Percentiles rank a stretch among this genome's conserved stretches.
Evolutionary conservation across 30 jellyfish, hydroid and myxozoan genomes (phyloP).

Genomic region (Hydra vulgaris): DNA sequence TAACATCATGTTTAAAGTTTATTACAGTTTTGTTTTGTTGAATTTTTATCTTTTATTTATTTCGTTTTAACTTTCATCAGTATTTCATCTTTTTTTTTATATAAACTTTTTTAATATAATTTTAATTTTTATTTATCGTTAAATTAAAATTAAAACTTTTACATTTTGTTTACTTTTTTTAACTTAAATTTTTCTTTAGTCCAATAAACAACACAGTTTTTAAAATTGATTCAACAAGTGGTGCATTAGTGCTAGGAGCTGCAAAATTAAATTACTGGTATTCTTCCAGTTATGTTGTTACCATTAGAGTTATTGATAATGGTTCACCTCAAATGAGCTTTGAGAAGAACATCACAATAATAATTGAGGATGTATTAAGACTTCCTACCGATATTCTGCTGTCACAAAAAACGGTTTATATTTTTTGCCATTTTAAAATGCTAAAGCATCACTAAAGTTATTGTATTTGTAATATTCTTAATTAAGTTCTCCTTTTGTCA

Average conservation of each 20-base stretch:
- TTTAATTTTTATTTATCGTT: too few species aligned
- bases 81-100: too few species aligned
- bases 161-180: not conserved
- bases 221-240: conserved; percentile 29
- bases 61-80: too few species aligned
- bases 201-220: not conserved
- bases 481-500: too few species aligned
- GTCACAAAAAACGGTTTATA: conserved; percentile 30
- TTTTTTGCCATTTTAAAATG: too few species aligned
- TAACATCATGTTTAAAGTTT: too few species aligned
- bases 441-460: too few species aligned
- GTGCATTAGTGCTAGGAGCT: conserved; percentile 23
- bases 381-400: conserved; percentile 58
- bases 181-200: not conserved
- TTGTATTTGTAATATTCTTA: too few species aligned
- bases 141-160: too few species aligned
- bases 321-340: conserved; percentile 44
- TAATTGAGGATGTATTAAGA: conserved; percentile 49
- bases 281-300: not conserved
- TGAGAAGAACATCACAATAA: conserved; percentile 30
- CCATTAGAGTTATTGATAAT: conserved; percentile 51
- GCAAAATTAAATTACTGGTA: conserved; percentile 45
- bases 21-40: too few species aligned
- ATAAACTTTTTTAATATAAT: too few species aligned
- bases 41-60: too few species aligned